Evolutionary conservation across 2,888 invertebrate genomes (phyloP).

Genomic region (Melipona beecheii): DNA sequence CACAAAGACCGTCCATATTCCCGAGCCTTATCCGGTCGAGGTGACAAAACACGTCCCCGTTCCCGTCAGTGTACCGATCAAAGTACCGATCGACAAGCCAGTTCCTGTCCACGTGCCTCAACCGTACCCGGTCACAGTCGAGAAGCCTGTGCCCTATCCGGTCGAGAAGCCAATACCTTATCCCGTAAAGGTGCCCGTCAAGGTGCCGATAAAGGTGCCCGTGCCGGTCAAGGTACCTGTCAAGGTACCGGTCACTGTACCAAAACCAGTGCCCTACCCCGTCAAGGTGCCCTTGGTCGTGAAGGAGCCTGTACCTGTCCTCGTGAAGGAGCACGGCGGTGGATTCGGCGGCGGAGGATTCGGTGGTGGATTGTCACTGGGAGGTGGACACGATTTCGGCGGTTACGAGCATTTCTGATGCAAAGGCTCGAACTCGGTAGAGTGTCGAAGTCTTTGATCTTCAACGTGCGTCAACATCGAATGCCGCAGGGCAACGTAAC

Average conservation of each 20-base stretch:
- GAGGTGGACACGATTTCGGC: slow-evolving; percentile 66
- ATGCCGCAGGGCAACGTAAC: background rate
- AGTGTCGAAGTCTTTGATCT: slow-evolving; percentile 44
- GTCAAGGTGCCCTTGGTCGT: slow-evolving; percentile 77
- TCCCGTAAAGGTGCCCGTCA: slow-evolving; percentile 76
- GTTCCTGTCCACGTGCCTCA: slow-evolving; percentile 79
- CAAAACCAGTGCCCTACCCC: slow-evolving; percentile 77
- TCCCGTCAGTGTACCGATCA: slow-evolving; percentile 75
- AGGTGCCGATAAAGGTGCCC: slow-evolving; percentile 79
- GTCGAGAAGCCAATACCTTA: slow-evolving; percentile 79
- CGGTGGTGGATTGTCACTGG: slow-evolving; percentile 44
- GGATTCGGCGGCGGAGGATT: slow-evolving; percentile 33
- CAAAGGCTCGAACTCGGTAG: slow-evolving; percentile 18
- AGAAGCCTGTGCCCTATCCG: slow-evolving; percentile 78
- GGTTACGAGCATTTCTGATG: slow-evolving; percentile 66
- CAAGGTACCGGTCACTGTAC: slow-evolving; percentile 76
- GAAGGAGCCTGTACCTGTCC: slow-evolving; percentile 74
- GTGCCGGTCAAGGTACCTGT: slow-evolving; percentile 78
- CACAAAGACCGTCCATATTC: slow-evolving; percentile 78
- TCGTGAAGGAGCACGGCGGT: slow-evolving; percentile 58
- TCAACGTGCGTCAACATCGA: slow-evolving; percentile 26
- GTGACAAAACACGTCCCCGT: slow-evolving; percentile 76
- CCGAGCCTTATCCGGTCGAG: slow-evolving; percentile 74
- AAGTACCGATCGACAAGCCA: slow-evolving; percentile 78
- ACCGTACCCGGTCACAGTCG: slow-evolving; percentile 80